Evolutionary conservation across 1,140 invertebrate species (phyloP), one percentile per base, ranked within the genome.

Genomic region (Dendrolimus punctatus): DNA sequence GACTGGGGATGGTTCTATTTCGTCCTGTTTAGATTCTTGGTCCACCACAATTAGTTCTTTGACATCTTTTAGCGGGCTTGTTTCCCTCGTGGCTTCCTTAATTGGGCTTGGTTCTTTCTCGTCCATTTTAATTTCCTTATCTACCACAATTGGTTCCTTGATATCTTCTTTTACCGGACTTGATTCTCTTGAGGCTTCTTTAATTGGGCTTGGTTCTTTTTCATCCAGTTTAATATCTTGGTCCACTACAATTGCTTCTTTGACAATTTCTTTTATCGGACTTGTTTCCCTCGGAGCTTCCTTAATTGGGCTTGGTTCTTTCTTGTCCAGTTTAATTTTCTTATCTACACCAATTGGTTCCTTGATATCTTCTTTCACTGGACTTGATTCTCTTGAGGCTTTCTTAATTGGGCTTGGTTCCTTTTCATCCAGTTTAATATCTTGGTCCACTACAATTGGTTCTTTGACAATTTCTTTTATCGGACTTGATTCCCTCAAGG

Each of bases 31-130:
- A 23, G 3, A 2, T 23, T 23, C 23, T 23, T 23, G 1, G 3
- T 23, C 23, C 3, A 23, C 23, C 23, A 23, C 23, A 23, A 23
- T 23, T 23, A 23, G 23, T 23, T 23, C 23, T 23, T 23, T 23
- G 23, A 3, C 23, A 23, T 23, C 23, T 23, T 23, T 23, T 23
- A 23, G 1, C 23, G 23, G 23, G 23, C 23, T 23, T 23, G 1
- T 23, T 23, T 23, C 23, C 3, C 3, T 23, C 23, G 3, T 2
- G 23, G 4, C 43, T 5, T n/a, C 2, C n/a, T 45, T 45, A 3
- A 45, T n/a, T 45, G 51, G 51, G 42, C 51, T 52, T n/a, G 47
- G 37, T 49, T 6, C 38, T 37, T 49, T 39, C 40, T 51, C 40
- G 1, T 43, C 23, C 1, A 23, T 2, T 23, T 23, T 23, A 23